Evolutionary conservation across 1,140 invertebrate species (phyloP).

Genomic region (Vollenhovia emeryi): DNA sequence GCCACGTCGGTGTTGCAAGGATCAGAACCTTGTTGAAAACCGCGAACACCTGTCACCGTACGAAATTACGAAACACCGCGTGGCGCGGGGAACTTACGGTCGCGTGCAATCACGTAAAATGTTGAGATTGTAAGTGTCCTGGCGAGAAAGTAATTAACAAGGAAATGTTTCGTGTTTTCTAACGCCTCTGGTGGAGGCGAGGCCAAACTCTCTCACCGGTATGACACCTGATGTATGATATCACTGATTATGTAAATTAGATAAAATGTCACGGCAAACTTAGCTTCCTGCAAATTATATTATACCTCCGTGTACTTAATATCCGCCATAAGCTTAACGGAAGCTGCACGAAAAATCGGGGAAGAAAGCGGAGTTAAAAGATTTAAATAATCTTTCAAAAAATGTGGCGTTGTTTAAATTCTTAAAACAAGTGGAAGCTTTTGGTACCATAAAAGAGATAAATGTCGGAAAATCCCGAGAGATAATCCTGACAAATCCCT

Average conservation of each 20-base stretch:
- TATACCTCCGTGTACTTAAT: neutral
- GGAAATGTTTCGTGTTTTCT: conserved; percentile 57
- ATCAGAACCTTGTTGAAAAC: conserved; percentile 44
- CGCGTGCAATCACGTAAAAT: conserved; percentile 42
- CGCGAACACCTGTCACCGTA: conserved; percentile 13
- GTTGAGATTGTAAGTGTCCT: conserved; percentile 26
- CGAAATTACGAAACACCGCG: conserved; percentile 42
- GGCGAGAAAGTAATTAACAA: conserved; percentile 50
- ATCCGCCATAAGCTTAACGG: neutral
- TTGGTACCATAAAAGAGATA: neutral
- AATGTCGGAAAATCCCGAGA: neutral
- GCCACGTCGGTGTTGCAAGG: neutral
- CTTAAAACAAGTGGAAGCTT: conserved; percentile 4
- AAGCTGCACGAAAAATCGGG: neutral
- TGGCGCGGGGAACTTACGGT: neutral
- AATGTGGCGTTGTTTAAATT: neutral
- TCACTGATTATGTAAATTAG: conserved; percentile 38
- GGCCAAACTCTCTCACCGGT: neutral
- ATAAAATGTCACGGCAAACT: conserved; percentile 24
- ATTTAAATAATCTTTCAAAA: neutral
- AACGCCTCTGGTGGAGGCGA: neutral
- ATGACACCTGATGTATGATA: conserved; percentile 27
- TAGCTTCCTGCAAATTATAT: neutral
- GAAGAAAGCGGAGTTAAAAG: no score
- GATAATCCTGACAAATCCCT: neutral